Percentiles rank a stretch among this genome's conserved stretches.
Conservation (phyloP, 1,140 invertebrate species). For the Tetraneura akinire region DNA sequence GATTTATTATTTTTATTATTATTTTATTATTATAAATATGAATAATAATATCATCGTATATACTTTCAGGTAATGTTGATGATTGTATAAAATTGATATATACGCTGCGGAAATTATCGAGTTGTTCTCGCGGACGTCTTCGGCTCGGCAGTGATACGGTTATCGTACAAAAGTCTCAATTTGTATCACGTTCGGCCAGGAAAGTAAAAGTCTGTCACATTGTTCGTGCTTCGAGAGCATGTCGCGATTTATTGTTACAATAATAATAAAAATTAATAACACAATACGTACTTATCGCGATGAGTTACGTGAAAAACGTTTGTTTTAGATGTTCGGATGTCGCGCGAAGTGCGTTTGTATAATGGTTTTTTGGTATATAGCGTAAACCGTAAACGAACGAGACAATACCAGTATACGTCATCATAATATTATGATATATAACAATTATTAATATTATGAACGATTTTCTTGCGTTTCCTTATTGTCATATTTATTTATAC, state of each 20-base stretch:
- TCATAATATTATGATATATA: background rate
- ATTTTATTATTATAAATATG: no score
- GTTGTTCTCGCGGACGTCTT: background rate
- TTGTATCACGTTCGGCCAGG: background rate
- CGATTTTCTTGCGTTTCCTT: background rate
- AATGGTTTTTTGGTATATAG: no score
- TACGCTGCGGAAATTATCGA: background rate
- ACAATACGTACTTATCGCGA: no score
- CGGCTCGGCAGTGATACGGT: background rate
- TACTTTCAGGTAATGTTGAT: background rate
- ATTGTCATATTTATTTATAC: no score
- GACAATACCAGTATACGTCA: no score
- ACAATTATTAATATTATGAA: background rate
- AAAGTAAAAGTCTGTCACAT: slow-evolving; percentile 34
- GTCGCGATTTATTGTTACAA: background rate
- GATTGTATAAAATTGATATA: background rate
- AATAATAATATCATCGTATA: no score
- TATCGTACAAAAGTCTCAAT: background rate
- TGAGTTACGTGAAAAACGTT: background rate
- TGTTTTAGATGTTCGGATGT: background rate
- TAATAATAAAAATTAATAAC: no score
- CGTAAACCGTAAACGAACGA: no score
- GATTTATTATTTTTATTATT: no score
- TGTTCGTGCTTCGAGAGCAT: slow-evolving; percentile 37
- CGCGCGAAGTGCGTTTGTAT: no score